These are phyloP conservation scores for Eulemur macaco DNA, from an alignment of 2,113 vertebrate genomes.

Conservation along the genomic window DNA sequence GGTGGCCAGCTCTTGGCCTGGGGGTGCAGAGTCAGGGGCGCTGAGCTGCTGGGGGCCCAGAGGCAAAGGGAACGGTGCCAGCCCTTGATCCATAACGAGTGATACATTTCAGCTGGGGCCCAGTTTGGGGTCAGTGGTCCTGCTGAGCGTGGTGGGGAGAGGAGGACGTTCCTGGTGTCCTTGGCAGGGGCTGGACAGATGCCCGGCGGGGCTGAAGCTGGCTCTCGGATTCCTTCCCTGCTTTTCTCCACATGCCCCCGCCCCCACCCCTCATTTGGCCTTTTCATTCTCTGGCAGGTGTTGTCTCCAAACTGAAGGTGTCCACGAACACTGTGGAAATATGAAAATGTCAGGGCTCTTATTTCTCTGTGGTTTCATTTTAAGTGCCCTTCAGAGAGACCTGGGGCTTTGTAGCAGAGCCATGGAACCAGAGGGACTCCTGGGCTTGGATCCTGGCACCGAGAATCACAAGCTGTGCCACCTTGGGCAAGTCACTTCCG, in stretches of 20 bases:
- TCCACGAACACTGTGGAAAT: neutral
- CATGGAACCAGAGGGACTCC: neutral
- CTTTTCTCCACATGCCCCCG: neutral
- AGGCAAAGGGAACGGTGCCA: fast-evolving
- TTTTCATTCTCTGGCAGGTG: constrained; percentile 35
- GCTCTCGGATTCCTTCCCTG: neutral
- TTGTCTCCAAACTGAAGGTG: neutral
- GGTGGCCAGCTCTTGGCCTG: no score
- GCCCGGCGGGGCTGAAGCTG: neutral
- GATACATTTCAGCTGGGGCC: no score
- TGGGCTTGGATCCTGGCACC: neutral
- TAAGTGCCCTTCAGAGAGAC: neutral
- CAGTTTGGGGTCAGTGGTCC: neutral
- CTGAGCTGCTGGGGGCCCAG: fast-evolving
- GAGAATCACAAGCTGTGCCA: neutral
- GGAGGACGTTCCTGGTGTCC: neutral
- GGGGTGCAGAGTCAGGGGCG: no score
- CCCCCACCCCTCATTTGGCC: neutral
- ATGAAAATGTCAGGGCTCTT: constrained; percentile 49
- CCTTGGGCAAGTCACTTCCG: neutral
- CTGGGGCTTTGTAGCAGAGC: neutral
- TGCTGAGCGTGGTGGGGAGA: fast-evolving
- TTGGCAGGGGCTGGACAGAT: fast-evolving
- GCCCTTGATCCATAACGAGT: fast-evolving
- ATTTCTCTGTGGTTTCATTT: neutral